Evolutionary conservation across 2,113 vertebrate genomes (phyloP).

Genomic region (Pagrus major): DNA sequence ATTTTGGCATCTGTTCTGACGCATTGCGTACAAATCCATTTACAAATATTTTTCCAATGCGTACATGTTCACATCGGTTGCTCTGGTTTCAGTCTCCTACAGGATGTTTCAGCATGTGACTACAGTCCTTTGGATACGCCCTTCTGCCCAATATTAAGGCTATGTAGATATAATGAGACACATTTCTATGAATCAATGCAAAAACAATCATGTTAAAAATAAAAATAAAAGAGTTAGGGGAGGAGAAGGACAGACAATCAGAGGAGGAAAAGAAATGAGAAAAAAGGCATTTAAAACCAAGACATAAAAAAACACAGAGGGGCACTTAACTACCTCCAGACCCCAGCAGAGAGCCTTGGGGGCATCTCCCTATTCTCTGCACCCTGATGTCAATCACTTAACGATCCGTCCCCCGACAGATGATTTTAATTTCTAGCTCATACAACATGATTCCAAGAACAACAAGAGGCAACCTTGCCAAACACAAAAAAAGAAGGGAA

Average conservation of each 20-base stretch:
- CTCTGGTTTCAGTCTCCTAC: conserved; percentile 34
- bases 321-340: conserved; percentile 69
- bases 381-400: conserved; percentile 62
- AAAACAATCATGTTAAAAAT: conserved; percentile 16
- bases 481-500: conserved; percentile 36
- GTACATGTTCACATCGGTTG: conserved; percentile 36
- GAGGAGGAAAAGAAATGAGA: conserved; percentile 6
- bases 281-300: conserved; percentile 9
- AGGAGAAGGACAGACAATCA: conserved; percentile 12
- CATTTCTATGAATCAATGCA: conserved; percentile 34
- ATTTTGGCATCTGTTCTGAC: conserved; percentile 66
- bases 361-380: conserved; percentile 34
- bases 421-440: conserved; percentile 73
- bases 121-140: conserved; percentile 15
- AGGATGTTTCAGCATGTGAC: conserved; percentile 54
- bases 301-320: conserved; percentile 20
- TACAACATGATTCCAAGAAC: conserved; percentile 61
- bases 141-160: conserved; percentile 24
- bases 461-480: conserved; percentile 58
- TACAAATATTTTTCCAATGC: conserved; percentile 56
- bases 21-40: conserved; percentile 46
- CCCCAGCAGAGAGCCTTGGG: conserved; percentile 51
- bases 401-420: conserved; percentile 41
- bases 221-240: conserved; percentile 23
- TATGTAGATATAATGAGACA: conserved; percentile 23